phyloP scores from a whole-genome alignment of 2,113 vertebrate species.

The Passerina amoena region DNA sequence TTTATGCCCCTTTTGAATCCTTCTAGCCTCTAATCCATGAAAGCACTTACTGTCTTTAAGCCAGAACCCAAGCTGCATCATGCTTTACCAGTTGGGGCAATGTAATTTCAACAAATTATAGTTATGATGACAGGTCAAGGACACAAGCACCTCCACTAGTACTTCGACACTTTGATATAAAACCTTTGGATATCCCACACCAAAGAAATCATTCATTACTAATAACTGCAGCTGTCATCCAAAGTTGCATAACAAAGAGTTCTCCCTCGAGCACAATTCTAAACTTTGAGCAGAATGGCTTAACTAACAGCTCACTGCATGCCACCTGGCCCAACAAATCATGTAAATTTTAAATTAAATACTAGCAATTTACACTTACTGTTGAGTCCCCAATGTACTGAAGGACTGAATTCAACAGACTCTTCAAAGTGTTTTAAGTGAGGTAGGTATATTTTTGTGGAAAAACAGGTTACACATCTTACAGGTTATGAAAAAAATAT shows the following conservation, averaged over 20 bases:
- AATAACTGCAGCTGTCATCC: not conserved
- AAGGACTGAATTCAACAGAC: not conserved
- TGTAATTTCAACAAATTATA: not conserved
- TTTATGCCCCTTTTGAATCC: not conserved
- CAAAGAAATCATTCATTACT: not conserved
- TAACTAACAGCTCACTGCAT: not conserved
- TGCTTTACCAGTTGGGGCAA: rapidly evolving
- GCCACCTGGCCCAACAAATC: not conserved
- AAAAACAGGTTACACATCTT: not conserved
- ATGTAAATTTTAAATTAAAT: not conserved
- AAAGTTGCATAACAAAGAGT: rapidly evolving
- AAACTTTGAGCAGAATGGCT: not conserved
- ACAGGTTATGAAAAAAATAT: not conserved
- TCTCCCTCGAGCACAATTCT: not conserved
- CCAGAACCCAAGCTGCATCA: not conserved
- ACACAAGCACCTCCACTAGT: not conserved
- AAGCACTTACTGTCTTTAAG: not conserved
- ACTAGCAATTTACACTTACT: not conserved
- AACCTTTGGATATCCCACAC: not conserved
- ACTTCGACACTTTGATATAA: not conserved
- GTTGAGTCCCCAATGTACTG: not conserved
- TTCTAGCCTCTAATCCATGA: not conserved
- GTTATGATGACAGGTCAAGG: not conserved
- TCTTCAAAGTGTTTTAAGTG: not conserved
- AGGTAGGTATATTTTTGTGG: not conserved